Conservation (phyloP, 2,113 vertebrate species). For the Picathartes gymnocephalus region DNA sequence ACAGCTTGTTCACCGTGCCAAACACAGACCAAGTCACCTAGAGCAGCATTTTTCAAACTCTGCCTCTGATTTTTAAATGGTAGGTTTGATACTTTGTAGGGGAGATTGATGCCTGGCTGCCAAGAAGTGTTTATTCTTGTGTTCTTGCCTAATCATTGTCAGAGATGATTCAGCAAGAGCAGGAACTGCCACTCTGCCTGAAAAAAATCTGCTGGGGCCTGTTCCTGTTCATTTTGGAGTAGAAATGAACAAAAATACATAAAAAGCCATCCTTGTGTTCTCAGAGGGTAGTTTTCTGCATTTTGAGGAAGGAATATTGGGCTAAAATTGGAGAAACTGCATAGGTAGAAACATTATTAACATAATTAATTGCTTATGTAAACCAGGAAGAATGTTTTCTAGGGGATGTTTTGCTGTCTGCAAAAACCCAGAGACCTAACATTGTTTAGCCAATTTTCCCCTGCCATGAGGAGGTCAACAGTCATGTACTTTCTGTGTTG, state of each 20-base stretch:
- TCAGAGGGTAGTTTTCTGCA: not conserved
- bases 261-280: not conserved
- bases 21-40: not conserved
- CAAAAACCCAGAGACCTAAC: constrained; percentile 2
- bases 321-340: constrained; percentile 7
- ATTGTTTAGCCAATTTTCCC: constrained; percentile 34
- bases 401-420: not conserved
- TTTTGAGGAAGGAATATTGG: not conserved
- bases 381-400: constrained; percentile 19
- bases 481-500: constrained; percentile 21
- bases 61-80: not conserved
- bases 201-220: constrained; percentile 4
- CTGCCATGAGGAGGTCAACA: constrained; percentile 33
- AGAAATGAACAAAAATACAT: not conserved
- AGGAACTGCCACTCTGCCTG: not conserved
- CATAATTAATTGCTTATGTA: constrained; percentile 35
- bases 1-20: not conserved
- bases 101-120: constrained; percentile 5
- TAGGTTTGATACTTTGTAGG: not conserved
- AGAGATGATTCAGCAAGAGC: constrained; percentile 59
- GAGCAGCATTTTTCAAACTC: not conserved
- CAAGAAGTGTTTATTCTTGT: constrained; percentile 53
- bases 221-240: not conserved
- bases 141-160: constrained; percentile 55
- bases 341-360: constrained; percentile 33